Evolutionary conservation across 2,113 vertebrate species (phyloP).

Genomic region (Pavo muticus): DNA sequence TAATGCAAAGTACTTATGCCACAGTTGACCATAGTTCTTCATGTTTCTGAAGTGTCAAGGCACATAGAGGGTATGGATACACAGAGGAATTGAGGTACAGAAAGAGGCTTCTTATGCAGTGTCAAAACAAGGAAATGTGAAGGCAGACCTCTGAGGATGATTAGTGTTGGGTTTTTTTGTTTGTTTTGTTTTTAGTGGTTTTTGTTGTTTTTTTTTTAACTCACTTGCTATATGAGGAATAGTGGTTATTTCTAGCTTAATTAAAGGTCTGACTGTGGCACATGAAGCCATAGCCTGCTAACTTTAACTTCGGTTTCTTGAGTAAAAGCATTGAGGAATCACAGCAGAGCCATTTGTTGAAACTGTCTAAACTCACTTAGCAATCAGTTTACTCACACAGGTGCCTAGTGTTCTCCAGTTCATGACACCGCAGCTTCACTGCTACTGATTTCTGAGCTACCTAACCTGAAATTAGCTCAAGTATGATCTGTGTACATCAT

Average conservation of each 20-base stretch:
- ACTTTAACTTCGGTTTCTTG: background rate
- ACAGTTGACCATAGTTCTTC: background rate
- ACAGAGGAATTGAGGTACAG: background rate
- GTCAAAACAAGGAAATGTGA: background rate
- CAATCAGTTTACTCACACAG: background rate
- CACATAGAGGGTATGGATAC: rapidly evolving
- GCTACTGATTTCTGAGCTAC: background rate
- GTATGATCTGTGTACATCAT: background rate
- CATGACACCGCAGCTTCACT: background rate
- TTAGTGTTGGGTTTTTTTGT: no score
- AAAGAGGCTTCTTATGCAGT: background rate
- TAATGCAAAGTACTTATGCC: background rate
- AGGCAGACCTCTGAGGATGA: background rate
- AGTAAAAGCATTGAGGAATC: background rate
- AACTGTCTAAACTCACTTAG: background rate
- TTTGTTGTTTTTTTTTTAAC: background rate
- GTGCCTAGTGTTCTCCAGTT: background rate
- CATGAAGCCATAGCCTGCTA: background rate
- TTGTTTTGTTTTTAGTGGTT: no score
- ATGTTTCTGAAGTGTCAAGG: background rate
- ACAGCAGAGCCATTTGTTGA: background rate
- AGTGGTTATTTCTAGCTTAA: background rate
- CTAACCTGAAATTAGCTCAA: background rate
- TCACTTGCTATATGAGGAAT: background rate
- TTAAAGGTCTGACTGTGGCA: background rate